Evolutionary conservation across 2,888 invertebrate species (phyloP), one percentile per base, ranked within the genome.

Genomic region (Aphidius colemani): DNA sequence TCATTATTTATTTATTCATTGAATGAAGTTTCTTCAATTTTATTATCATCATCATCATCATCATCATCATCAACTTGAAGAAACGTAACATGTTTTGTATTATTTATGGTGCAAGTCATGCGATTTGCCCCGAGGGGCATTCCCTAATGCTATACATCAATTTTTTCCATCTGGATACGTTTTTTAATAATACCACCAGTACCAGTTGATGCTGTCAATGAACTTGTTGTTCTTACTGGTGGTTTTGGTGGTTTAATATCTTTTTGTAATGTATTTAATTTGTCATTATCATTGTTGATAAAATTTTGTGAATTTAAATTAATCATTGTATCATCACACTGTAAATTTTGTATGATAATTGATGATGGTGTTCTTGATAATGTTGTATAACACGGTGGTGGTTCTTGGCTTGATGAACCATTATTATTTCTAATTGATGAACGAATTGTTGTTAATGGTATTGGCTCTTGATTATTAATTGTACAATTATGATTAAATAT

Each of bases 91-190:
- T 79, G 78, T 72, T 82, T 80, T 61, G 77, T 68, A 64, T 70
- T 76, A 57, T 30, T 30, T 30, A 70, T 66, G 75, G 75, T 77
- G 79, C 81, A 30, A 30, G 30, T 30, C 30, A 30, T 30, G 30
- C 30, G 30, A 30, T 30, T 30, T 30, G 30, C 81, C 79, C 78
- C 77, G 53, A 72, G 78, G 79, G 80, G 79, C 80, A 80, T 80
- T 76, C 81, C 80, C 81, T 81, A 82, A 81, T 80, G 81, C 88
- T 90, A 91, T 80, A 92, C 91, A 66, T 90, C 90, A 81, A 91
- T 91, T 83, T 92, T 91, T 82, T 91, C 91, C 73, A 91, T 91
- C 83, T 91, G 91, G 66, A 91, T 91, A 76, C 91, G 87, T 82
- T 91, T 92, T 83, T 91, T 91, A 71, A 90, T 85, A 40, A 89